These are phyloP conservation scores for Choristoneura fumiferana DNA, from an alignment of 1,140 invertebrate genomes.

Conservation along the genomic window DNA sequence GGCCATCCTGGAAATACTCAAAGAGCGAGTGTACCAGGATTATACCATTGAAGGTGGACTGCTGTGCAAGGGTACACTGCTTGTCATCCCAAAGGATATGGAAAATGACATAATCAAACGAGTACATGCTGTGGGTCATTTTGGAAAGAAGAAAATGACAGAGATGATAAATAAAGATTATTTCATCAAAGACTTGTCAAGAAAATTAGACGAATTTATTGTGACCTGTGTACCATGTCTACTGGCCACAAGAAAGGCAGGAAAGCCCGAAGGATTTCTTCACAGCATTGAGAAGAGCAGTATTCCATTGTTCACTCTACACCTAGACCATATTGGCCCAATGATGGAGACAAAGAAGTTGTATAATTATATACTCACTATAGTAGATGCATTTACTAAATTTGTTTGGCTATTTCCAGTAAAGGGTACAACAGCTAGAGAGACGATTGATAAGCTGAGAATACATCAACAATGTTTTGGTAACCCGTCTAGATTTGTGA, in stretches of 20 bases:
- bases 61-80: conserved; percentile 36
- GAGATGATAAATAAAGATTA: conserved; percentile 3
- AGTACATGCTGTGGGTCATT: conserved; percentile 56
- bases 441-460: neutral
- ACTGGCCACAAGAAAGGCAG: neutral
- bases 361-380: conserved; percentile 48
- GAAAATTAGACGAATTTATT: neutral
- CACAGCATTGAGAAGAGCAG: neutral
- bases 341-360: conserved; percentile 37
- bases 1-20: conserved; percentile 34
- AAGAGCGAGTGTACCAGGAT: conserved; percentile 31
- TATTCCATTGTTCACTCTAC: neutral
- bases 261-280: neutral
- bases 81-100: conserved; percentile 47
- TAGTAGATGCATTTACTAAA: conserved; percentile 55
- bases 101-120: conserved; percentile 41
- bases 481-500: conserved; percentile 18
- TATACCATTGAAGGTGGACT: conserved; percentile 35
- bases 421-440: conserved; percentile 33
- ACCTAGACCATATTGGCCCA: conserved; percentile 34
- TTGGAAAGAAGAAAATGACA: conserved; percentile 31
- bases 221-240: neutral
- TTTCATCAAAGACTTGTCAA: neutral
- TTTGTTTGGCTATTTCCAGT: conserved; percentile 46
- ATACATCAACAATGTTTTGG: conserved; percentile 25